Evolutionary conservation across 2,113 vertebrate species (phyloP).

Genomic region (Salminus brasiliensis): DNA sequence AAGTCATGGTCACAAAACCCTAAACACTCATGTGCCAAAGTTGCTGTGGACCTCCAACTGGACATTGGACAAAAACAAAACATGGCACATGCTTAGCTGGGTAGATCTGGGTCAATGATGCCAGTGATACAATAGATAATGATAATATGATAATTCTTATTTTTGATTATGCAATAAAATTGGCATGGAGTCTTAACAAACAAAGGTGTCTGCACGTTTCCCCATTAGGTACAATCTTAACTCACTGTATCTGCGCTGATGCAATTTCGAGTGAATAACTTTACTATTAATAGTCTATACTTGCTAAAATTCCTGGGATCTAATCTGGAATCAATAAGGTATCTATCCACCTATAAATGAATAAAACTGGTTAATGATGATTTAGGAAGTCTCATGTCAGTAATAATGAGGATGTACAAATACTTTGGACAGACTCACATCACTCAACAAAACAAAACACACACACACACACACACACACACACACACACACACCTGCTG

Average conservation of each 20-base stretch:
- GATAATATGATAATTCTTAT: conserved; percentile 8
- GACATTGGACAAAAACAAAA: background rate
- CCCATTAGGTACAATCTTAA: background rate
- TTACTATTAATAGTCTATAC: background rate
- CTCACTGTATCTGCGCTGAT: background rate
- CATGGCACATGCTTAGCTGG: background rate
- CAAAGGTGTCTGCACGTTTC: background rate
- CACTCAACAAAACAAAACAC: background rate
- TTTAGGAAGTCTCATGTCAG: background rate
- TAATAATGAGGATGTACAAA: background rate
- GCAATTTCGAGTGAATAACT: background rate
- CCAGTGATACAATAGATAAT: no score
- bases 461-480: no score
- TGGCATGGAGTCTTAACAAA: background rate
- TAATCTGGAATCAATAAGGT: no score
- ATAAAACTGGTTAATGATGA: background rate
- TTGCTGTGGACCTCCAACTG: background rate
- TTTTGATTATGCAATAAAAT: background rate
- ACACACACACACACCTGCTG: background rate
- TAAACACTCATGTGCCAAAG: background rate
- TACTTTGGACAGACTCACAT: no score
- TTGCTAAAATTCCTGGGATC: no score
- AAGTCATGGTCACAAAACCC: background rate
- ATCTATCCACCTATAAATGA: background rate
- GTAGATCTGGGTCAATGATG: background rate